Evolutionary conservation across 2,113 vertebrate species (phyloP).

Genomic region (Saccopteryx leptura): DNA sequence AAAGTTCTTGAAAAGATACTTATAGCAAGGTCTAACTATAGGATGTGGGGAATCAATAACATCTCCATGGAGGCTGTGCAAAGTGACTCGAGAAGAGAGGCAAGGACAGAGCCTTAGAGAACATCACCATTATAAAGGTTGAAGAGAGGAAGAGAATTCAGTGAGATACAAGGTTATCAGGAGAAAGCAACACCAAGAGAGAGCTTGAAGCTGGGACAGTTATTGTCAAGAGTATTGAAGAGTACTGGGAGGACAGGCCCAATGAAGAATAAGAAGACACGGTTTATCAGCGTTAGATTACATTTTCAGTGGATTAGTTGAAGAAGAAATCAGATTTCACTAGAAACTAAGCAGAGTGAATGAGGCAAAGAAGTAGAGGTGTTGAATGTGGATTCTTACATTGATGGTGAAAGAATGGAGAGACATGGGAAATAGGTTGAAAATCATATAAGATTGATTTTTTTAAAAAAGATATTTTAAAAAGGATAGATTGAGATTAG

Average conservation of each 20-base stretch:
- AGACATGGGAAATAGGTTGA: conserved; percentile 18
- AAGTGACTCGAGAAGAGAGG: conserved; percentile 38
- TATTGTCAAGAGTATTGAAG: background rate
- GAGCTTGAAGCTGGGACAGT: background rate
- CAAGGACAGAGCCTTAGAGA: background rate
- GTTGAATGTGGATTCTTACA: background rate
- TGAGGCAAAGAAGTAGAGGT: conserved; percentile 23
- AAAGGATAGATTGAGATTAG: conserved; percentile 38
- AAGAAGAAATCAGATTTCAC: conserved; percentile 53
- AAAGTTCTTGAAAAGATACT: background rate
- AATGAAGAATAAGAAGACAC: background rate
- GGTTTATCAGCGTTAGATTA: background rate
- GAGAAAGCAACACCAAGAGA: conserved; percentile 35
- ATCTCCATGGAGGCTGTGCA: background rate
- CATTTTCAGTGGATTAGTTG: conserved; percentile 10
- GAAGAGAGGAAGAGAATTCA: background rate
- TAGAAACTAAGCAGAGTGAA: conserved; percentile 27
- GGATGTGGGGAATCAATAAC: background rate
- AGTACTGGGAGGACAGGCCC: background rate
- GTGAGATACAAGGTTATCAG: background rate
- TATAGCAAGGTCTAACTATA: conserved; percentile 1
- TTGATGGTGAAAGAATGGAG: conserved; percentile 40
- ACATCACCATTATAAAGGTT: background rate
- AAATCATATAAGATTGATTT: conserved; percentile 21
- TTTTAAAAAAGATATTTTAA: conserved; percentile 8